Percentiles rank a stretch among this genome's conserved stretches.
Conservation (phyloP, 2,888 invertebrate species). For the Lasioglossum calceatum region DNA sequence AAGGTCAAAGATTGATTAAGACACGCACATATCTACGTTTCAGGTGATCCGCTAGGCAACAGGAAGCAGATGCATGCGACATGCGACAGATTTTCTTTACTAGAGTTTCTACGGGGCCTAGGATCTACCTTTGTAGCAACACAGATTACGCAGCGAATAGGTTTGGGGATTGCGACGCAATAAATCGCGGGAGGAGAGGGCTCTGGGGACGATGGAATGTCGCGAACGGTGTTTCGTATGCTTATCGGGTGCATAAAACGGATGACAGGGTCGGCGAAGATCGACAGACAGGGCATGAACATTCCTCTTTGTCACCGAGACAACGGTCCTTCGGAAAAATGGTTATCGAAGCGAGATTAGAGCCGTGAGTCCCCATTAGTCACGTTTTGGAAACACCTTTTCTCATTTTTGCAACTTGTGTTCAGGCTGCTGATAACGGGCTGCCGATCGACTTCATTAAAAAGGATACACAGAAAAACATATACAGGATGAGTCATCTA, state of each 20-base stretch:
- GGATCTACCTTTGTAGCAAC: background rate
- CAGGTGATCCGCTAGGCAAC: conserved; percentile 65
- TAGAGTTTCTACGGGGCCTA: background rate
- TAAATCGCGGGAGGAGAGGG: conserved; percentile 53
- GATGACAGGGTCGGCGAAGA: conserved; percentile 8
- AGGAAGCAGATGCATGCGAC: conserved; percentile 62
- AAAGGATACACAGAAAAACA: background rate
- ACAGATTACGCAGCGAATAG: conserved; percentile 5
- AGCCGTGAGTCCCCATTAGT: background rate
- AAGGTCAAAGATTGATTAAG: conserved; percentile 83
- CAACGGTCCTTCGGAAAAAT: background rate
- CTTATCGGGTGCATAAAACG: background rate
- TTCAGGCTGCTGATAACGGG: background rate
- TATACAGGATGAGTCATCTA: too few species aligned
- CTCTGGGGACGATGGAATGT: conserved; percentile 27
- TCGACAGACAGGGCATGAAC: conserved; percentile 25
- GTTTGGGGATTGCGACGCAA: conserved; percentile 28
- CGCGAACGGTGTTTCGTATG: conserved; percentile 19
- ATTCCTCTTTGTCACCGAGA: background rate
- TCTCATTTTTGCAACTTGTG: background rate
- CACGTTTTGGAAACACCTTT: conserved; percentile 25
- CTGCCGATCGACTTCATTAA: too few species aligned
- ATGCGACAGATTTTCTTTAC: conserved; percentile 1
- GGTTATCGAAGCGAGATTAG: background rate
- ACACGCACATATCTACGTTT: conserved; percentile 75